A percentile compares a stretch with the other conserved stretches of the same genome.
Evolutionary conservation across 2,797 vertebrate species (phyloP).

Genomic region (Distichodus sexfasciatus): DNA sequence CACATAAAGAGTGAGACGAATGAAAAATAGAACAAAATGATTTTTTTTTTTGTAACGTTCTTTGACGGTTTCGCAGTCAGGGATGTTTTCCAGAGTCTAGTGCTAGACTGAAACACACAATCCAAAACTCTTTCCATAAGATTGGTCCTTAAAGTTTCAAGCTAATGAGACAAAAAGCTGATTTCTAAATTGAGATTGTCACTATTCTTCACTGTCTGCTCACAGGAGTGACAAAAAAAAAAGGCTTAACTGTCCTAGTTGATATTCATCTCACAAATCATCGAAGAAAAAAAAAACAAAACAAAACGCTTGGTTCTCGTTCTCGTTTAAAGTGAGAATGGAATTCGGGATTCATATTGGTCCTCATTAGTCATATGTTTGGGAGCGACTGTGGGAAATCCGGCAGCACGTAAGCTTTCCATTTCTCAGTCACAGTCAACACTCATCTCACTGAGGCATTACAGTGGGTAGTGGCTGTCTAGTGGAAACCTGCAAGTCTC

Average conservation of each 20-base stretch:
- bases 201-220: background rate
- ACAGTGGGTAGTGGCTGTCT: background rate
- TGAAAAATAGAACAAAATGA: background rate
- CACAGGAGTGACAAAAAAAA: background rate
- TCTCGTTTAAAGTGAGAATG: background rate
- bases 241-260: background rate
- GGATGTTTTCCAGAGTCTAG: background rate
- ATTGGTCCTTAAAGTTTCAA: background rate
- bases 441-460: background rate
- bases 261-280: conserved; percentile 10
- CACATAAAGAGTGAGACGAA: conserved; percentile 1
- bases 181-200: background rate
- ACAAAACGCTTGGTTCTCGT: conserved; percentile 8
- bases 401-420: background rate
- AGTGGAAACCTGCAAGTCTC: conserved; percentile 5
- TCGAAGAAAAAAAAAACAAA: conserved; percentile 1
- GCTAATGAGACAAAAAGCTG: background rate
- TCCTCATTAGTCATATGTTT: background rate
- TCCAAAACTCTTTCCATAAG: background rate
- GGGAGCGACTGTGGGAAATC: background rate
- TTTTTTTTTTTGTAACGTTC: background rate
- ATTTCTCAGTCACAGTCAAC: background rate
- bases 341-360: background rate
- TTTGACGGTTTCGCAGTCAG: background rate
- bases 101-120: background rate